Base-by-base conservation (phyloP, 1,140 invertebrate species). In the Melitaea cinxia region DNA sequence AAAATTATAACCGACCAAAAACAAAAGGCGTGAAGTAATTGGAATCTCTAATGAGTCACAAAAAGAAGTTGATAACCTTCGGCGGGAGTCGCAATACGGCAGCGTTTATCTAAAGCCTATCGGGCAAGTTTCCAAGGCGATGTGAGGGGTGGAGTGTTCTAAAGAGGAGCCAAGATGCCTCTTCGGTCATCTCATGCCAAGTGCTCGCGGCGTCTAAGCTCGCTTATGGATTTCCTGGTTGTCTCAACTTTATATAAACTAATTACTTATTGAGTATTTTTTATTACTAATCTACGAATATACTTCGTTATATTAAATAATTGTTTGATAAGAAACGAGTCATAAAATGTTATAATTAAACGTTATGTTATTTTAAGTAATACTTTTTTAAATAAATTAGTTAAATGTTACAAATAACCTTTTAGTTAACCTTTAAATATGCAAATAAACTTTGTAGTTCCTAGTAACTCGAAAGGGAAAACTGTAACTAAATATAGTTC, bases 121-220 rank as follows among this genome's bases (percentile, higher is more conserved):
- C 81, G 82, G 85, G 83, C 85, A 86, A 73, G 73, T 52, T 80
- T 85, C 83, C 83, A 86, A 85, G 76, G 70, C 72, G 70, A 65
- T 30, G 64, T 47, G 50, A 57, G 61, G 59, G 62, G 49, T 19
- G 60, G 68, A 52, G 23, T 60, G 67, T 65, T 73, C 65, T 67
- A 65, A 42, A 63, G 68, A 66, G 59, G 35, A 62, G 80, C 80
- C 79, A 82, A 79, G 71, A 72, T 76, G 68, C 72, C 78, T 77
- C 71, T 73, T 30, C 75, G 72, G 65, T 42, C 62, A 74, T 64
- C 73, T 68, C 62, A 71, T 82, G 78, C 80, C 78, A 82, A 83
- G 74, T 77, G 64, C 68, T 68, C 37, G n/a, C 49, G 59, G 59
- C 59, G 59, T 52, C 28, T 59, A 50, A 63, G 59, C 65, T 45